These are phyloP conservation scores for Aurelia sp. DNA, from an alignment of 30 jellyfish, hydroid and myxozoan species.

Conservation along the genomic window DNA sequence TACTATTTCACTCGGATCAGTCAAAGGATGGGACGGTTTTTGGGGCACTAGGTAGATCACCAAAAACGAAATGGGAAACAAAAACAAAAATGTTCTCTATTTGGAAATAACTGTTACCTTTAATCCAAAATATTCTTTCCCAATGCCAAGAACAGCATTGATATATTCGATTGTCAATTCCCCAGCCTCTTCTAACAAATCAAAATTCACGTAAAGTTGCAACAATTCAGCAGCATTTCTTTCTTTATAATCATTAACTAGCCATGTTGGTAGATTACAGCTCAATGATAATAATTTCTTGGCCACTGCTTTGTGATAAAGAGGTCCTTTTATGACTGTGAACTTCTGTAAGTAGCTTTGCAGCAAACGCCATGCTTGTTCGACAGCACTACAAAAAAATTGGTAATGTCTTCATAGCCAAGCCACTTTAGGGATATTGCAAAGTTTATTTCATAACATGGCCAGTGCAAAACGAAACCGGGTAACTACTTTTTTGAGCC, in stretches of 20 bases:
- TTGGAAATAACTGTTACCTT: conserved; percentile 49
- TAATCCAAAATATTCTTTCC: conserved; percentile 95
- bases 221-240: conserved; percentile 85
- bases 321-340: conserved; percentile 37
- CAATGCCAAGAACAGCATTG: conserved; percentile 92
- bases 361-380: conserved; percentile 86
- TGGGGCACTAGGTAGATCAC: too few species aligned
- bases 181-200: conserved; percentile 86
- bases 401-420: too few species aligned
- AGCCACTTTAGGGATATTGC: too few species aligned
- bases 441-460: too few species aligned
- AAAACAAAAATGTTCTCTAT: too few species aligned
- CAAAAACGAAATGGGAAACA: too few species aligned
- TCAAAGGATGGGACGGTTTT: too few species aligned
- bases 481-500: too few species aligned
- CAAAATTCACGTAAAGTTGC: conserved; percentile 75
- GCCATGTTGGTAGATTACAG: conserved; percentile 88
- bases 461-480: too few species aligned
- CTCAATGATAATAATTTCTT: conserved; percentile 82
- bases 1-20: too few species aligned
- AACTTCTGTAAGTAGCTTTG: conserved; percentile 71
- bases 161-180: conserved; percentile 78
- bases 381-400: conserved; percentile 82
- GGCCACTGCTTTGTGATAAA: conserved; percentile 78
- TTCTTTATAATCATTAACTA: conserved; percentile 84